Evolutionary conservation across 2,113 vertebrate genomes (phyloP).

Genomic region (Alligator sinensis): DNA sequence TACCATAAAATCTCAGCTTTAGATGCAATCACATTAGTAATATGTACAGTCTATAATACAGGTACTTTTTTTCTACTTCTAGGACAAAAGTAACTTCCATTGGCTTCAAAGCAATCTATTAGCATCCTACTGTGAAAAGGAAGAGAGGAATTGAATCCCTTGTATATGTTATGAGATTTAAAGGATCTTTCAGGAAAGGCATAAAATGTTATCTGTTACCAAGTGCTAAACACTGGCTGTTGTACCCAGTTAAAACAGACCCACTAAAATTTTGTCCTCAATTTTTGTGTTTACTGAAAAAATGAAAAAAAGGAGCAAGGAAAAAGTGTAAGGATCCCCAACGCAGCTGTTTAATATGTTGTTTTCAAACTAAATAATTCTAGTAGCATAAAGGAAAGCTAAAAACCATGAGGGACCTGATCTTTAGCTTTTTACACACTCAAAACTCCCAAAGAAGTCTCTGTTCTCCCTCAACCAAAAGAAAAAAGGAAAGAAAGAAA

Average conservation of each 20-base stretch:
- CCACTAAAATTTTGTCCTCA: not conserved
- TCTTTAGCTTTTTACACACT: not conserved
- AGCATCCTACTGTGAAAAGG: not conserved
- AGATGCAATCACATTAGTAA: not conserved
- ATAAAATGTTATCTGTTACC: not conserved
- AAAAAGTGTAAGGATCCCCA: not conserved
- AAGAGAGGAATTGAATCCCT: not conserved
- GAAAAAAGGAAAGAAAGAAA: too few species aligned
- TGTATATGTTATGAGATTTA: not conserved
- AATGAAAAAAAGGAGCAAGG: not conserved
- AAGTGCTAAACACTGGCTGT: not conserved
- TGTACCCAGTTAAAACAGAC: not conserved
- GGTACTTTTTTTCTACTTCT: not conserved
- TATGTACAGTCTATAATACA: not conserved
- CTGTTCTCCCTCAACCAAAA: not conserved
- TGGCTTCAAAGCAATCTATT: not conserved
- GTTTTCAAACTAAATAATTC: not conserved
- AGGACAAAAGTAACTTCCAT: not conserved
- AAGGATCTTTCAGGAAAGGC: not conserved
- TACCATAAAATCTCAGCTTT: not conserved
- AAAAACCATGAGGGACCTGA: not conserved
- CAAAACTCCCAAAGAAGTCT: not conserved
- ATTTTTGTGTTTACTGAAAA: not conserved
- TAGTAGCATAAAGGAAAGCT: not conserved
- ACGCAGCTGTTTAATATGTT: not conserved